Evolutionary conservation across 2,797 vertebrate species (phyloP), one percentile per base, ranked within the genome.

Genomic region (Lates japonicus): DNA sequence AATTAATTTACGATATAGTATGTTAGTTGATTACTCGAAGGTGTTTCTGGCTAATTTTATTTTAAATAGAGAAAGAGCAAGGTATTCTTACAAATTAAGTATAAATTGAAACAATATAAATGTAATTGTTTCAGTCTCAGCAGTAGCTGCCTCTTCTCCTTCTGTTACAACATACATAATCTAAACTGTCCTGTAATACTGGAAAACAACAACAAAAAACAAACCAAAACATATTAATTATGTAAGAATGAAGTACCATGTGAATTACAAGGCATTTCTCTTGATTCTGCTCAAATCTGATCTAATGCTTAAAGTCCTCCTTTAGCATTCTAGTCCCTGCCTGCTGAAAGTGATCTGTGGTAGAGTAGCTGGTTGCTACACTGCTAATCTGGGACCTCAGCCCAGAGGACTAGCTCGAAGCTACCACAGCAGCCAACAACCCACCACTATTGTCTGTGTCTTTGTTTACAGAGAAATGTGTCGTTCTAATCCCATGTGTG

Each of bases 401-500:
- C 89, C 90, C 85, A 73, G 78, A 88, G 90, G 88, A 91, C 82
- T 63, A 73, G 88, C 92, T 87, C 22, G n/a, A 68, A 90, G 88
- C 87, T 52, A 58, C 81, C 31, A 49, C 86, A 75, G 63, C 84
- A 82, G 87, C 86, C 89, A 92, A 63, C 89, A 89, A 66, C 88
- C 88, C 90, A 90, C 84, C 69, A 49, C 85, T 68, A 91, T 91
- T 92, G 89, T 94, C 88, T 86, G 70, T 35, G 76, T 70, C 86
- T 92, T 92, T 93, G 92, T 93, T 88, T 85, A 81, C 81, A 68
- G 80, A 80, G 70, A 91, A 91, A 93, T 87, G 88, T 91, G 89
- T 82, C 61, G 55, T 84, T 78, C 88, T 91, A 93, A 94, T 93
- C 90, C 86, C 85, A 70, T 76, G 86, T 84, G 87, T 83, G 74